Evolutionary conservation across 2,888 invertebrate species (phyloP).

Genomic region (Macrosiphum euphorbiae): DNA sequence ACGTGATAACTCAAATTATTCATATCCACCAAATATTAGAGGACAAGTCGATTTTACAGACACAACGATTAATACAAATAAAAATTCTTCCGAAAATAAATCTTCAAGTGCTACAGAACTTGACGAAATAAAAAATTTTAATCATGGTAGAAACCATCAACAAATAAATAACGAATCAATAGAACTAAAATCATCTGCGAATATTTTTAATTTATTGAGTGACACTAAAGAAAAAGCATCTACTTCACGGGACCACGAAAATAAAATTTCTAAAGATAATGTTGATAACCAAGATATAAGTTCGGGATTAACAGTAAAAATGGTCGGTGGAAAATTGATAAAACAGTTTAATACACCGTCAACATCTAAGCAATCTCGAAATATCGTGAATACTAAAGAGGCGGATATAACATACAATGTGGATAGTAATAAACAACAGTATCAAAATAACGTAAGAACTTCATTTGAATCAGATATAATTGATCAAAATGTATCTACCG

Average conservation of each 20-base stretch:
- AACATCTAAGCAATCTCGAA: not conserved
- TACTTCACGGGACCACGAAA: not conserved
- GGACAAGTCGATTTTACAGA: not conserved
- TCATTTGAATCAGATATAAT: slow-evolving; percentile 4
- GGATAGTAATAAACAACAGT: not conserved
- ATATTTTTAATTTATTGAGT: not conserved
- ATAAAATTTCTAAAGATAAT: not conserved
- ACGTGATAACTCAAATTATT: not conserved
- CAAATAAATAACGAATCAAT: slow-evolving; percentile 16
- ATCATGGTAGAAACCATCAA: not conserved
- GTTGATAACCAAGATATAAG: not conserved
- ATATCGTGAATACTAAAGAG: too few species aligned
- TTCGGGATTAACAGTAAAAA: slow-evolving; percentile 64
- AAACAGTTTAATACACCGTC: slow-evolving; percentile 55
- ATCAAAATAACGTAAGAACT: not conserved
- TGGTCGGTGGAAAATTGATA: slow-evolving; percentile 67
- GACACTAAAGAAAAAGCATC: not conserved
- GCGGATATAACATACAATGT: not conserved
- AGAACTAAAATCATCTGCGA: not conserved
- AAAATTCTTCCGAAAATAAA: not conserved
- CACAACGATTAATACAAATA: not conserved
- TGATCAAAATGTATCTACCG: not conserved
- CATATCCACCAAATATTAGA: not conserved
- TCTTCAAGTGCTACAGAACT: not conserved
- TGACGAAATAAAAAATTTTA: not conserved